Evolutionary conservation across 2,113 vertebrate species (phyloP), one percentile per base, ranked within the genome.

Genomic region (Aldabrachelys gigantea): DNA sequence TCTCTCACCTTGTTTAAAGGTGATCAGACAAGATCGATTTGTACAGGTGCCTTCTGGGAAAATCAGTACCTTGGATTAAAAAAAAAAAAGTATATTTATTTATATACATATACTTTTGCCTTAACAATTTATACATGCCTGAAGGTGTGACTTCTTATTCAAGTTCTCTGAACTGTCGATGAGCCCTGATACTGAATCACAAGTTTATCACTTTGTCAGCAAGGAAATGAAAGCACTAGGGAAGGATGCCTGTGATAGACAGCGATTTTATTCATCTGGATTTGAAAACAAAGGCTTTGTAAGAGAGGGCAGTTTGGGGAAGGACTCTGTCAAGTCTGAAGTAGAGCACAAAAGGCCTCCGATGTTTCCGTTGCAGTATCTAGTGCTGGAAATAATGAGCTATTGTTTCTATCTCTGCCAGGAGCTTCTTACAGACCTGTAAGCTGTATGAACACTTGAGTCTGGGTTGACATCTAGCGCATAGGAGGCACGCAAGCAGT

Each of bases 41-140:
- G 99, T 99, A 97, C 99, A 99, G 35, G 99, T 99, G 85, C 99
- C 99, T 97, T 99, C 99, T 95, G 99, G 99, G 96, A 99, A 99
- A 98, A 99, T 98, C 85, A 99, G 97, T 91, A 99, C 97, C 99
- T 99, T 96, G 85, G 94, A 95, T 97, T 96, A 79, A 96, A 94
- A 94, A 96, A 89, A 4, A 85, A 4, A 50, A n/a, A n/a, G n/a
- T 5, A 82, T 6, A 69, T 8, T 1, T 31, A 75, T 84, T 93
- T 62, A 83, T 6, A 14, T n/a, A 57, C 57, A 57, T 83, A 35
- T 31, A 53, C 4, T 87, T 94, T 44, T 41, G 4, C 47, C 84
- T 76, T 52, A 57, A 87, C 53, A 88, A 41, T 80, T 38, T 22
- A 72, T 92, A 75, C 12, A 21, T 17, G 79, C 19, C 65, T 72